Evolutionary conservation across 2,888 invertebrate genomes (phyloP).

Genomic region (Dascillus cervinus): DNA sequence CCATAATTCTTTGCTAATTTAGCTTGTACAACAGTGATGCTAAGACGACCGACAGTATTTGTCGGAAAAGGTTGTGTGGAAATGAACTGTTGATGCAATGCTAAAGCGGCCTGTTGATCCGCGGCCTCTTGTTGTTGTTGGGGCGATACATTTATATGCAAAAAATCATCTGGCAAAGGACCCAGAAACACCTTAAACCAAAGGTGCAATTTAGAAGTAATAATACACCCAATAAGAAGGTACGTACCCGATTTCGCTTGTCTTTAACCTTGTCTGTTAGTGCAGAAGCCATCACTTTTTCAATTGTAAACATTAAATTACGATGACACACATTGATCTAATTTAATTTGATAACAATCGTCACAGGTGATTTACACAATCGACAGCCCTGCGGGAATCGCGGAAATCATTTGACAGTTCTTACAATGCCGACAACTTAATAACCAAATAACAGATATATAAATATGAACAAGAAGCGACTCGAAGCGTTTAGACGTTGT

Average conservation of each 20-base stretch:
- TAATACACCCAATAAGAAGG: conserved; percentile 1
- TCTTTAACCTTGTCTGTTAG: conserved; percentile 39
- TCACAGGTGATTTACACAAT: too few species aligned
- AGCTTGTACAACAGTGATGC: conserved; percentile 83
- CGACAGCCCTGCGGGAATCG: too few species aligned
- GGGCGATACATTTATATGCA: conserved; percentile 50
- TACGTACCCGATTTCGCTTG: conserved; percentile 34
- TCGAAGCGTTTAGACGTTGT: too few species aligned
- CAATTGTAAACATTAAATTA: conserved; percentile 8
- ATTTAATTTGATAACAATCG: too few species aligned
- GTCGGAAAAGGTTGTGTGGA: conserved; percentile 41
- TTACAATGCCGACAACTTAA: too few species aligned
- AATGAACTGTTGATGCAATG: conserved; percentile 59
- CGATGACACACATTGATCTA: too few species aligned
- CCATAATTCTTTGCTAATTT: conserved; percentile 93
- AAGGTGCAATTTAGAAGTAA: background rate
- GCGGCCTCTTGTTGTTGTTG: conserved; percentile 65
- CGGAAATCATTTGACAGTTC: too few species aligned
- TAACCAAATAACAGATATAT: too few species aligned
- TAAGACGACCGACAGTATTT: conserved; percentile 61
- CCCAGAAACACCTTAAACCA: conserved; percentile 63
- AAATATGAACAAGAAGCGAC: too few species aligned
- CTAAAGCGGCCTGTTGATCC: conserved; percentile 71
- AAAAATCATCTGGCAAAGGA: conserved; percentile 70
- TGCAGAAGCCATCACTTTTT: conserved; percentile 35